Evolutionary conservation across 2,888 invertebrate genomes (phyloP).

Genomic region (Eilema caniola): DNA sequence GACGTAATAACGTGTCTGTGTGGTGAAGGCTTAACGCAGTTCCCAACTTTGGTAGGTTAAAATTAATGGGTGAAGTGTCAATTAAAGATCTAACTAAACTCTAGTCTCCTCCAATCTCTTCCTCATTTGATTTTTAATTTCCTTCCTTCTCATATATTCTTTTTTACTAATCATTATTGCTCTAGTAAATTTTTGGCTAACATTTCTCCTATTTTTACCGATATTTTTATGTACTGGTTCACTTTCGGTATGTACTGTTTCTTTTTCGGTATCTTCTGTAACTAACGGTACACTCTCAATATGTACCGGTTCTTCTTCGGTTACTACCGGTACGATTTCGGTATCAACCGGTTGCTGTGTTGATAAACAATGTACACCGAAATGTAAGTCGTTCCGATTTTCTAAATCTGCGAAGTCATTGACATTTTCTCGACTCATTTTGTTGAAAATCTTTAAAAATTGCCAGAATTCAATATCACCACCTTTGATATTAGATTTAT

Average conservation of each 20-base stretch:
- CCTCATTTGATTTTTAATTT: conserved; percentile 49
- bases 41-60: no score
- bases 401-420: conserved; percentile 71
- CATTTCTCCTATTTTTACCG: conserved; percentile 1
- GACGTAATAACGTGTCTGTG: no score
- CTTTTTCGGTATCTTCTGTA: background rate
- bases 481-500: conserved; percentile 71
- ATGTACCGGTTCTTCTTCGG: background rate
- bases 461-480: conserved; percentile 79
- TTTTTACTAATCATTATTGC: conserved; percentile 58
- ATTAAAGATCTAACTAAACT: background rate
- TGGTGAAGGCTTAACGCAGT: no score
- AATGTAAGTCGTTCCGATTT: conserved; percentile 56
- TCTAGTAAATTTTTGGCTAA: conserved; percentile 32
- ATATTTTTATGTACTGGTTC: conserved; percentile 2
- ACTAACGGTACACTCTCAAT: background rate
- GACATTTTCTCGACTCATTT: conserved; percentile 70
- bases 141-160: conserved; percentile 56
- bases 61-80: no score
- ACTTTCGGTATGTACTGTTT: background rate
- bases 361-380: conserved; percentile 61
- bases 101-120: conserved; percentile 19
- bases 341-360: background rate
- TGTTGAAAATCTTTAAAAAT: conserved; percentile 77
- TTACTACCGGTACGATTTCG: background rate